phyloP scores from a whole-genome alignment of 30 jellyfish, hydroid and myxozoan species.

The Clytia hemisphaerica region DNA sequence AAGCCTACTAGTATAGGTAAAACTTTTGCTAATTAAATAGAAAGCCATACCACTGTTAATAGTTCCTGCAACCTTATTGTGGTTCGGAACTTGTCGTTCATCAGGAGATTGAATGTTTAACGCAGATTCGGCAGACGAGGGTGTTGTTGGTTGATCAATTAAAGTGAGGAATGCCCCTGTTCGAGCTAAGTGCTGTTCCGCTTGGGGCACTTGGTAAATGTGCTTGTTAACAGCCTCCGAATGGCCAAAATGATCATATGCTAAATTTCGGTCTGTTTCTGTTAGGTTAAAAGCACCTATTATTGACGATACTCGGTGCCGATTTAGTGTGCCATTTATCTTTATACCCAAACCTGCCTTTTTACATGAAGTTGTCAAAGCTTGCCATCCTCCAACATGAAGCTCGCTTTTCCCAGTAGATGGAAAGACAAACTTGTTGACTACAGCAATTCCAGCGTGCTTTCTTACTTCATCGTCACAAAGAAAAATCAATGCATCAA shows the following conservation, averaged over 20 bases:
- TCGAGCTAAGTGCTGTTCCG: not conserved
- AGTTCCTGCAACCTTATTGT: too few relatives aligned
- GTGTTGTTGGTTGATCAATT: too few relatives aligned
- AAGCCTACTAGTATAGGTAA: too few relatives aligned
- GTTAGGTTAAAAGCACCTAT: not conserved
- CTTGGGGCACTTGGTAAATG: constrained; percentile 16
- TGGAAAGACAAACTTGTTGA: not conserved
- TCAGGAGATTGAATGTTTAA: too few relatives aligned
- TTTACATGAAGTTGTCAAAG: not conserved
- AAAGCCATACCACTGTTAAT: too few relatives aligned
- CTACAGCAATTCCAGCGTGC: not conserved
- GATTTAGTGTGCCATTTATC: constrained; percentile 9
- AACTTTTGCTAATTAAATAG: too few relatives aligned
- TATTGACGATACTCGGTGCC: constrained; percentile 5
- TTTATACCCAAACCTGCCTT: not conserved
- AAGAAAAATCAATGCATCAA: not conserved
- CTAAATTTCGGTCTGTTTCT: not conserved
- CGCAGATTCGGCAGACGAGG: too few relatives aligned
- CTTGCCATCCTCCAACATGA: constrained; percentile 1
- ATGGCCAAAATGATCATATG: too few relatives aligned
- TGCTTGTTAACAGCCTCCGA: not conserved
- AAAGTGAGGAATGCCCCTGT: too few relatives aligned
- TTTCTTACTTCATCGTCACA: not conserved
- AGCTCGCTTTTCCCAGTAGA: not conserved
- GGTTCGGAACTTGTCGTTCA: too few relatives aligned